Evolutionary conservation across 2,113 vertebrate genomes (phyloP), one percentile per base, ranked within the genome.

Genomic region (Marmota flaviventris): DNA sequence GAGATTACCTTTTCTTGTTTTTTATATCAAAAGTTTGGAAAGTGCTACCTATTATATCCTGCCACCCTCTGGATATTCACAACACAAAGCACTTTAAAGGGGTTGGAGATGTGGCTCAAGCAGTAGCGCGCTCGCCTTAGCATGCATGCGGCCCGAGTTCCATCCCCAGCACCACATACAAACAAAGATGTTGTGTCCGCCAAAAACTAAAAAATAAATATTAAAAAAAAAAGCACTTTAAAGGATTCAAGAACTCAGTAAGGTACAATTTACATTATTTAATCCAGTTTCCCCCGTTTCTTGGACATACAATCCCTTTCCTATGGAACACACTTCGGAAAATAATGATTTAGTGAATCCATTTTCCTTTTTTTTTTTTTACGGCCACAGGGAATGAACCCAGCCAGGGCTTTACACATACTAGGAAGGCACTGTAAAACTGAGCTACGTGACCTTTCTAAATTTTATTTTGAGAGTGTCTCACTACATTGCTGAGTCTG

Each of bases 281-380:
- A 89, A 85, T 37, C 48, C 18, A 29, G 13, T 39, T 65, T 34
- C 48, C 22, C 2, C 14, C 32, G 65, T 72, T 65, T 63, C 25
- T 29, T 82, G 51, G 75, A 25, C n/a, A 85, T 2, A 81, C 85
- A 94, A 85, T 18, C 39, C 45, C n/a, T 82, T 94, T 76, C 79
- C 75, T 72, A 83, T 48, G 58, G 27, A 81, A 96, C 9, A 90
- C 27, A 90, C 13, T 87, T 78, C 51, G 11, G 39, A 95, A 91
- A 91, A 45, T 6, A 37, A 27, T 79, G 65, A 93, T 53, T 79
- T 84, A 96, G 82, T 84, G 27, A n/a, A 91, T 53, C 69, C 56
- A 83, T 85, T 76, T 89, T 61, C 58, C 8, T 10, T 48, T 51
- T 51, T 51, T 51, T 51, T 51, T 56, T 18, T 20, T 2, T 61